Percentiles rank a stretch among this genome's conserved stretches.
These are phyloP conservation scores for Coryphaenoides rupestris DNA, from an alignment of 2,113 vertebrate species.

Conservation along the genomic window DNA sequence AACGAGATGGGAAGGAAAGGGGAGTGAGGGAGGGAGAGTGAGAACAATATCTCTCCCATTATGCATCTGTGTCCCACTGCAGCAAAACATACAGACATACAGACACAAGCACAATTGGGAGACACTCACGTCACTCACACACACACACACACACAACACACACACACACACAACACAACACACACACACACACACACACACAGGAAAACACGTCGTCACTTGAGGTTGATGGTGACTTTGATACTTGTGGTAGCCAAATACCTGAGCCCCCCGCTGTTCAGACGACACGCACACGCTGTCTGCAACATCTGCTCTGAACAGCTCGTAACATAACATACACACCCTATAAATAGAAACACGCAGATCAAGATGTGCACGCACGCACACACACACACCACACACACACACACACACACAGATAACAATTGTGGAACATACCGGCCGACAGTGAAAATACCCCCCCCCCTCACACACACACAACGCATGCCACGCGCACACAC, in stretches of 20 bases:
- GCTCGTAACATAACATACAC: constrained; percentile 9
- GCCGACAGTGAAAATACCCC: too few species aligned
- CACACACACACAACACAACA: background rate
- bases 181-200: background rate
- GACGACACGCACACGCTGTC: constrained; percentile 31
- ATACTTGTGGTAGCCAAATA: constrained; percentile 38
- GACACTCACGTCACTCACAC: too few species aligned
- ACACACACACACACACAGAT: constrained; percentile 23
- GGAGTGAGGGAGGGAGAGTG: background rate
- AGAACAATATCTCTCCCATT: background rate
- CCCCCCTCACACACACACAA: too few species aligned
- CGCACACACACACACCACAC: constrained; percentile 12
- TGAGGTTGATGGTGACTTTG: constrained; percentile 51
- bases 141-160: background rate
- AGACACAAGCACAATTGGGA: too few species aligned
- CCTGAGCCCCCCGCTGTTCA: constrained; percentile 34
- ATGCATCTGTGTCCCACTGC: background rate
- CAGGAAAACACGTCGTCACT: constrained; percentile 17
- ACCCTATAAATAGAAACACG: background rate
- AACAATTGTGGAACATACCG: too few species aligned
- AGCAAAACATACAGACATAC: background rate
- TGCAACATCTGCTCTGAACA: constrained; percentile 48
- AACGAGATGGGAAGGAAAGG: too few species aligned
- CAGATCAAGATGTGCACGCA: background rate
- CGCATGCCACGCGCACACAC: too few species aligned